Evolutionary conservation across 1,140 invertebrate genomes (phyloP), one percentile per base, ranked within the genome.

Genomic region (Nilaparvata lugens): DNA sequence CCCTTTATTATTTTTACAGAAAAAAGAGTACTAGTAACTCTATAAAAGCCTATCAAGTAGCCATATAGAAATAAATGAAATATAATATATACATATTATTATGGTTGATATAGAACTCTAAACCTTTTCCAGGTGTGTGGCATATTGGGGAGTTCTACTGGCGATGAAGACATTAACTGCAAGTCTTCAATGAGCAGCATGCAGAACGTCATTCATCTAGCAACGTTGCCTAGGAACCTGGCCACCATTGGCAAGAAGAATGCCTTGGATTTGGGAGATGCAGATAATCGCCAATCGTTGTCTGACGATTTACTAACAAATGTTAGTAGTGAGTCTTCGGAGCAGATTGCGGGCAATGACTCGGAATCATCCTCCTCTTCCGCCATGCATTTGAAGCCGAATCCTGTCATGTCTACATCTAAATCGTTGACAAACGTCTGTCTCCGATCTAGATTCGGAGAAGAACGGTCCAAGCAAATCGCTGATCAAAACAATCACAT

Each of bases 191-290:
- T n/a, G 9, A 25, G 24, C 31, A 21, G 13, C 14, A 21, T 55
- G 24, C 31, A 13, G 19, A 19, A 55, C 23, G 13, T 55, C 11
- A 55, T 16, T 35, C 28, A 56, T 4, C 18, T 56, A 38, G 18
- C 61, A 9, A 58, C 61, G 40, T 42, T 57, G 16, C 56, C 61
- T 6, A 31, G 62, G n/a, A 35, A 51, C 18, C 57, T 66, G 24
- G 54, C 18, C 6, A 64, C 38, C n/a, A 64, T 66, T 23, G 64
- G 64, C 18, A 66, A 66, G 48, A 66, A 58, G 35, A 52, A 55
- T 51, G 64, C 64, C 4, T 16, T 65, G n/a, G 64, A 66, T 43
- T 42, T 60, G n/a, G 59, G 59, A n/a, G 59, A 60, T 52, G 38
- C 31, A 16, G 52, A 54, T 52, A 28, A 9, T 2, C 53, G 25